A percentile compares a stretch with the other conserved stretches of the same genome.
These are phyloP conservation scores for Aleadryas rufinucha DNA, from an alignment of 2,113 vertebrate genomes.

Conservation along the genomic window DNA sequence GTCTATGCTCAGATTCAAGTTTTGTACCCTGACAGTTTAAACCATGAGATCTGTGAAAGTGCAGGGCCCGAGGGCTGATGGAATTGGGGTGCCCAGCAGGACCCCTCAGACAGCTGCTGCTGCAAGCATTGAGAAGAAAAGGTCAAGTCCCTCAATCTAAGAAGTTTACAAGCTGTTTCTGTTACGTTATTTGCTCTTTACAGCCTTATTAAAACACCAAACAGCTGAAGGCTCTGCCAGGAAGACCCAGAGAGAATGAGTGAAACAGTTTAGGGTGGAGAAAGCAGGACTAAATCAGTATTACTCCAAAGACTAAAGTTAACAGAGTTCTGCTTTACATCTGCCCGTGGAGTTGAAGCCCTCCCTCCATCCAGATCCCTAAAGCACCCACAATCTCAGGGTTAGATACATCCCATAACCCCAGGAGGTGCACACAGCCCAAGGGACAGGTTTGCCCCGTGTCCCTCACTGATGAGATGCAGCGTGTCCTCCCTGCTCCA, in stretches of 20 bases:
- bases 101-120: no score
- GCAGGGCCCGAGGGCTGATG: background rate
- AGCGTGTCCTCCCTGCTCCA: background rate
- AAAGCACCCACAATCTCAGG: accelerated
- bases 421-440: background rate
- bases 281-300: background rate
- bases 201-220: background rate
- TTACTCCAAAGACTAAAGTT: background rate
- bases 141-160: background rate
- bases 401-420: accelerated
- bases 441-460: background rate
- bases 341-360: background rate
- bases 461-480: background rate
- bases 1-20: background rate
- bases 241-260: background rate
- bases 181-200: background rate
- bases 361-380: background rate
- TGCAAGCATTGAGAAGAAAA: background rate
- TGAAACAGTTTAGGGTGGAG: background rate
- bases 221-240: background rate
- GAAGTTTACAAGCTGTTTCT: background rate
- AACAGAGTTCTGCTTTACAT: background rate
- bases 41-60: background rate
- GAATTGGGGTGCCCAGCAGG: background rate
- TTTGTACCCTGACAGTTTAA: background rate